A percentile compares a stretch with the other conserved stretches of the same genome.
phyloP scores from a whole-genome alignment of 2,797 vertebrate species.

The Tympanoctomys barrerae region DNA sequence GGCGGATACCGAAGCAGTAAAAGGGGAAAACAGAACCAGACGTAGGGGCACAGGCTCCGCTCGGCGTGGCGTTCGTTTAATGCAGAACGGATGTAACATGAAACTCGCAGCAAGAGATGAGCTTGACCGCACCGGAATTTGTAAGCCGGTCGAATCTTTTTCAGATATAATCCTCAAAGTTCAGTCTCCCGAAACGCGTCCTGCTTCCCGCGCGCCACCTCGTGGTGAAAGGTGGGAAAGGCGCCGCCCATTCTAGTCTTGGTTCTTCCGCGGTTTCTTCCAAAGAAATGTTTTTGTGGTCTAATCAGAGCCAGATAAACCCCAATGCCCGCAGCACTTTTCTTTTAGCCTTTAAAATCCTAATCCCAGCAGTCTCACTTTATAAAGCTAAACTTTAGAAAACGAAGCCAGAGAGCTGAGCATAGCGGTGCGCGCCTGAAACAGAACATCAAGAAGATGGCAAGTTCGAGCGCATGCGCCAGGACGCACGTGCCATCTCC shows the following conservation, averaged over 20 bases:
- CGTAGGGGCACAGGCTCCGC: neutral
- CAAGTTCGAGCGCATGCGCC: neutral
- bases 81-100: neutral
- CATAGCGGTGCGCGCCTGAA: neutral
- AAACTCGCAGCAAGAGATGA: neutral
- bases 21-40: neutral
- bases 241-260: neutral
- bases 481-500: neutral
- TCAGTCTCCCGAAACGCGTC: neutral
- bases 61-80: neutral
- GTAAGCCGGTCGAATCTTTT: neutral
- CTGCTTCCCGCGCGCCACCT: neutral
- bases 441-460: neutral
- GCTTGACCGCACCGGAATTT: neutral
- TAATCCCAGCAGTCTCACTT: neutral
- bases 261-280: too few species aligned
- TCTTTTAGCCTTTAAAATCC: neutral
- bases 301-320: neutral
- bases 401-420: neutral
- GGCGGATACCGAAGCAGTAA: neutral
- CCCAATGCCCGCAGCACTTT: neutral
- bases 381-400: neutral
- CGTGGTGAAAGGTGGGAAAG: neutral
- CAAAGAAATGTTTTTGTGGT: neutral
- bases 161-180: neutral